Evolutionary conservation across 2,888 invertebrate species (phyloP).

Genomic region (Fragum fragum): DNA sequence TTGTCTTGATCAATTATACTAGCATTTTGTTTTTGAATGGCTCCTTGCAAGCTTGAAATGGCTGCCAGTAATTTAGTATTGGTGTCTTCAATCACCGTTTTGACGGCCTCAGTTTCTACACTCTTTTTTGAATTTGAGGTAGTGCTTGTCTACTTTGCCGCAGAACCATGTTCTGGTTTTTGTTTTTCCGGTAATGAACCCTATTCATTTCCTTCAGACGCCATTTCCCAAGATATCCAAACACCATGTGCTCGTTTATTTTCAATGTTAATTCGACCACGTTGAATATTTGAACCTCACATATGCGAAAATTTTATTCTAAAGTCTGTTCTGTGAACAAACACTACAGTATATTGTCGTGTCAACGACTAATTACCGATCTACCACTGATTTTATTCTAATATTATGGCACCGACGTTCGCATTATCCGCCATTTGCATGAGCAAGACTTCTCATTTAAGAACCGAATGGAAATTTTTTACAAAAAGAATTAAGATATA

Average conservation of each 20-base stretch:
- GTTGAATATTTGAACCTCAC: not conserved
- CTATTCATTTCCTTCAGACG: not conserved
- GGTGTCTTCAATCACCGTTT: not conserved
- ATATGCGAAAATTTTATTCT: no score
- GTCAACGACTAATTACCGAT: no score
- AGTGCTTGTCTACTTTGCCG: not conserved
- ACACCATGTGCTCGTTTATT: not conserved
- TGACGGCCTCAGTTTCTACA: not conserved
- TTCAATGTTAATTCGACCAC: not conserved
- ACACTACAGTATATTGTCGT: no score
- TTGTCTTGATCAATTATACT: not conserved
- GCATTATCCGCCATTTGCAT: no score
- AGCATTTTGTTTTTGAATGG: conserved; percentile 3
- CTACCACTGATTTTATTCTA: no score
- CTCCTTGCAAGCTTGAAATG: not conserved
- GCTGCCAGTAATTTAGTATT: conserved; percentile 3
- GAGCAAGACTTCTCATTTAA: no score
- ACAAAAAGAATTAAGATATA: no score
- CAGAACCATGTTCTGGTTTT: not conserved
- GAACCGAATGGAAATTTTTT: no score
- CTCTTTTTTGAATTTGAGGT: not conserved
- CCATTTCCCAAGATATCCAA: not conserved
- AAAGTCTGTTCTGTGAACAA: no score
- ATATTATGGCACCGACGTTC: no score
- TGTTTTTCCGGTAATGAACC: conserved; percentile 1